Conservation (phyloP, 2,888 invertebrate species). For the Willowsia nigromaculata region DNA sequence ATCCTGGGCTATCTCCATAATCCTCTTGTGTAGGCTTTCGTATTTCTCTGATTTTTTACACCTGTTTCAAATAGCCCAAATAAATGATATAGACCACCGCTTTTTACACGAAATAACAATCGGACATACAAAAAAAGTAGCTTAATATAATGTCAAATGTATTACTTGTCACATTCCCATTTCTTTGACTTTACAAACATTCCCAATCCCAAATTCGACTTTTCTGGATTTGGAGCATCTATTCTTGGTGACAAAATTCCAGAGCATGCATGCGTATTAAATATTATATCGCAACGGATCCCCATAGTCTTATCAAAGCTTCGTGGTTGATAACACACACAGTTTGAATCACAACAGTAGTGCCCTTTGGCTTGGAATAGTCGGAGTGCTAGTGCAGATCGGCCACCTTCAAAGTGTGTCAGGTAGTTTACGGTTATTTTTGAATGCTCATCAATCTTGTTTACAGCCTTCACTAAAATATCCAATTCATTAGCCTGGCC, state of each 20-base stretch:
- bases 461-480: conserved; percentile 65
- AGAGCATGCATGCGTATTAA: conserved; percentile 2
- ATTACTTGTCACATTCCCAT: conserved; percentile 68
- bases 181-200: conserved; percentile 58
- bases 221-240: conserved; percentile 59
- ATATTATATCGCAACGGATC: conserved; percentile 43
- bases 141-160: too few species aligned
- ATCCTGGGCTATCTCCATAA: conserved; percentile 35
- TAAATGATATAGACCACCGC: background rate
- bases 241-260: conserved; percentile 43
- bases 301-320: conserved; percentile 48
- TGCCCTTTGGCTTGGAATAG: conserved; percentile 47
- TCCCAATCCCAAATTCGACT: conserved; percentile 40
- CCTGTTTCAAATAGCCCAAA: background rate
- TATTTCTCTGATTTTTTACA: conserved; percentile 60
- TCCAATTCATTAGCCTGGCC: conserved; percentile 12
- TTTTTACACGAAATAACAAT: too few species aligned
- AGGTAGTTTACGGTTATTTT: conserved; percentile 57
- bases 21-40: conserved; percentile 31
- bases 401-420: conserved; percentile 49
- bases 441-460: background rate
- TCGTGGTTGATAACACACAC: conserved; percentile 1
- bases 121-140: too few species aligned
- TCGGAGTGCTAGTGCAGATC: conserved; percentile 27
- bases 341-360: conserved; percentile 41